These are phyloP conservation scores for Ridgeia piscesae DNA, from an alignment of 1,140 invertebrate species.

Conservation along the genomic window DNA sequence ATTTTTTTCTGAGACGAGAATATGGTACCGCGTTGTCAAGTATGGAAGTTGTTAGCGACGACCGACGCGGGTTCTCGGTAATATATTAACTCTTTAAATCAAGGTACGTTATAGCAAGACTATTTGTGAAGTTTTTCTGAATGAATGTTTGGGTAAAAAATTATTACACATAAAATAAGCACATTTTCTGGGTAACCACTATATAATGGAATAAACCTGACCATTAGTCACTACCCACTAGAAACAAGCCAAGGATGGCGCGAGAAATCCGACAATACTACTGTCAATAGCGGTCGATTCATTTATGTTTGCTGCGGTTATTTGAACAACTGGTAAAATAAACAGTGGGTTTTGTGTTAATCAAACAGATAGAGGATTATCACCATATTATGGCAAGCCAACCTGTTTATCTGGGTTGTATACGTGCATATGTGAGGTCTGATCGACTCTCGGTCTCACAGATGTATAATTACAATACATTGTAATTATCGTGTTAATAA, in stretches of 20 bases:
- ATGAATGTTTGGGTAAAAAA: neutral
- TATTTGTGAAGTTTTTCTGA: neutral
- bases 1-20: neutral
- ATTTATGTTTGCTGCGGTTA: too few species aligned
- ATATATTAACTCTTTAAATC: neutral
- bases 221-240: neutral
- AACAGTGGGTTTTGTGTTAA: neutral
- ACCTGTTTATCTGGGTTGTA: too few species aligned
- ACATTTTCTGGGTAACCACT: neutral
- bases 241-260: neutral
- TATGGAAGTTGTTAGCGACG: slow-evolving; percentile 4
- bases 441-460: too few species aligned
- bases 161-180: neutral
- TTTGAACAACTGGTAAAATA: neutral
- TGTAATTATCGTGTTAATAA: too few species aligned
- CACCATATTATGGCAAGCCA: neutral
- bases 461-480: too few species aligned
- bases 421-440: too few species aligned
- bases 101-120: neutral
- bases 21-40: neutral
- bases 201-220: neutral
- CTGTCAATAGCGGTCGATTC: neutral
- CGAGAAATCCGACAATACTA: neutral
- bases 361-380: slow-evolving; percentile 7
- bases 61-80: neutral